Conservation (phyloP, 2,113 vertebrate genomes). For the Platysteira castanea region DNA sequence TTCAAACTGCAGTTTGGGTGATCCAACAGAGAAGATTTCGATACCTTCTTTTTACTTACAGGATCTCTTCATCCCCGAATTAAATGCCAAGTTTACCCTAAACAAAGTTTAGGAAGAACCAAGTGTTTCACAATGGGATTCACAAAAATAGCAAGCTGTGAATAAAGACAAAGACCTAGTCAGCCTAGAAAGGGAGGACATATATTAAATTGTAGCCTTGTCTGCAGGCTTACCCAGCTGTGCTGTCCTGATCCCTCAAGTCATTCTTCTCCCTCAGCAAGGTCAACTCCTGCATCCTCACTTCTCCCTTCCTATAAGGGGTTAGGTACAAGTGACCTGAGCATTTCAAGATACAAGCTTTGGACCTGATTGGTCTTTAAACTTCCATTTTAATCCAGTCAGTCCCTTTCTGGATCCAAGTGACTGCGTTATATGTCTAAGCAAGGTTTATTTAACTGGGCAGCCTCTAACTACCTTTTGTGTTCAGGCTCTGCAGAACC, state of each 20-base stretch:
- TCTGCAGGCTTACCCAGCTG: background rate
- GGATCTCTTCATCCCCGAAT: background rate
- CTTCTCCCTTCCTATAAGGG: background rate
- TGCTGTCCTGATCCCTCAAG: background rate
- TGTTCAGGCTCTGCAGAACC: background rate
- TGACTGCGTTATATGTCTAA: background rate
- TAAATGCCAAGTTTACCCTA: background rate
- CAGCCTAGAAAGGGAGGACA: background rate
- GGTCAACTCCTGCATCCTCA: background rate
- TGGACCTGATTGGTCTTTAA: background rate
- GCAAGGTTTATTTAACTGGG: background rate
- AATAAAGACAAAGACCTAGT: background rate
- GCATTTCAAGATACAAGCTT: background rate
- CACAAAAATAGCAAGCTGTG: background rate
- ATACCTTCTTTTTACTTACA: background rate
- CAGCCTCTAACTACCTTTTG: background rate
- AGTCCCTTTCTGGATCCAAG: background rate
- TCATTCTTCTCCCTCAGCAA: background rate
- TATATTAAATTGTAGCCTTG: background rate
- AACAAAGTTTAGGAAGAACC: background rate
- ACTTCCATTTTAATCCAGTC: background rate
- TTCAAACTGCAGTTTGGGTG: background rate
- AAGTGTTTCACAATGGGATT: background rate
- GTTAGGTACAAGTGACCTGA: background rate
- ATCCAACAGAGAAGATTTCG: background rate